Percentiles rank a stretch among this genome's conserved stretches.
Evolutionary conservation across 1,140 invertebrate genomes (phyloP).

Genomic region (Drosophila orena): DNA sequence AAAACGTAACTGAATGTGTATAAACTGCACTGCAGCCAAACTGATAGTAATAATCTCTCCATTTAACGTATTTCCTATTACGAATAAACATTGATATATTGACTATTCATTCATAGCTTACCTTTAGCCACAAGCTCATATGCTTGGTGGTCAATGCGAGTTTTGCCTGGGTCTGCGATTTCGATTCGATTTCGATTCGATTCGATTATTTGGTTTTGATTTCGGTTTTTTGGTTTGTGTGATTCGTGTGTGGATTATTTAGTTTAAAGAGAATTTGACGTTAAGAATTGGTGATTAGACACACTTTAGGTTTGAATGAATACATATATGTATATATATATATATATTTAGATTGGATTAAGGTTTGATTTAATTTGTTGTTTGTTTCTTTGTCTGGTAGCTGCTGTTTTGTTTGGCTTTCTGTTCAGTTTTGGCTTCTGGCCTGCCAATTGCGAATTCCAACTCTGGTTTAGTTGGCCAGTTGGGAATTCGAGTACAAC

Average conservation of each 20-base stretch:
- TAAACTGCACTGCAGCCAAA: not conserved
- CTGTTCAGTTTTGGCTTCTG: constrained; percentile 21
- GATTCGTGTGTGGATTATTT: constrained; percentile 49
- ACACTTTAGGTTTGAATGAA: constrained; percentile 53
- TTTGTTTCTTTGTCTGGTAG: constrained; percentile 26
- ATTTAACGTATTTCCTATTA: not conserved
- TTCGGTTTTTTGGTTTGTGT: constrained; percentile 39
- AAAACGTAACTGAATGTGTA: not conserved
- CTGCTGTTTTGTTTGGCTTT: constrained; percentile 30
- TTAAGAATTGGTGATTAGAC: constrained; percentile 60
- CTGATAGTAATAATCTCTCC: not conserved
- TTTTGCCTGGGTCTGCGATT: constrained; percentile 52
- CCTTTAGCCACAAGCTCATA: constrained; percentile 62
- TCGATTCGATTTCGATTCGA: constrained; percentile 4
- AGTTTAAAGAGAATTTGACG: constrained; percentile 60
- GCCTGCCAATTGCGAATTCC: constrained; percentile 12
- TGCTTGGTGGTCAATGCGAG: constrained; percentile 47
- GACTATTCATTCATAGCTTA: constrained; percentile 43
- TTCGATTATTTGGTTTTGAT: constrained; percentile 44
- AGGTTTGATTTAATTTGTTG: constrained; percentile 21
- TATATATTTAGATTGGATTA: constrained; percentile 30
- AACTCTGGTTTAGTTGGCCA: constrained; percentile 14
- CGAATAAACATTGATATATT: constrained; percentile 13
- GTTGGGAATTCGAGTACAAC: constrained; percentile 33
- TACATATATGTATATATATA: constrained; percentile 24